Percentiles rank a stretch among this genome's conserved stretches.
phyloP scores from a whole-genome alignment of 2,888 invertebrate species.

The Anarsia innoxiella region DNA sequence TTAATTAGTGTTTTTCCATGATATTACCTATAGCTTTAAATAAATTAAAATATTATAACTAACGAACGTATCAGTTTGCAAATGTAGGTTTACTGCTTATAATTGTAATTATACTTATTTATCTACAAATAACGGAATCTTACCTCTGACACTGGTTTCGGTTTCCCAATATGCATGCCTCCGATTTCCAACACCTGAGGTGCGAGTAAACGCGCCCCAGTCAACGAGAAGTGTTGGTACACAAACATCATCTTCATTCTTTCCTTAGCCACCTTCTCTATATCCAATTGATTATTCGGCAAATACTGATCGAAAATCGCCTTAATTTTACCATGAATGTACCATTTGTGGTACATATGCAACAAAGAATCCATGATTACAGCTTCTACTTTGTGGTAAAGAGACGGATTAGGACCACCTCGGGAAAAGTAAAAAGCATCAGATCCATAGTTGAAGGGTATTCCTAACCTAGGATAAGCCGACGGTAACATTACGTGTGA shows the following conservation, averaged over 20 bases:
- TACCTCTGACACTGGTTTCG: slow-evolving; percentile 39
- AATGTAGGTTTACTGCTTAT: too few relatives aligned
- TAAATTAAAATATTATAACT: too few relatives aligned
- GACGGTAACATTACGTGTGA: slow-evolving; percentile 68
- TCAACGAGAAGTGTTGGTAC: slow-evolving; percentile 76
- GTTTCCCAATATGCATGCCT: slow-evolving; percentile 62
- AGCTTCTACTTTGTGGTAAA: slow-evolving; percentile 37
- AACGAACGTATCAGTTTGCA: too few relatives aligned
- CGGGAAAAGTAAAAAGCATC: slow-evolving; percentile 61
- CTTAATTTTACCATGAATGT: slow-evolving; percentile 40
- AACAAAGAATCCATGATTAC: slow-evolving; percentile 30
- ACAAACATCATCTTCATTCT: slow-evolving; percentile 70
- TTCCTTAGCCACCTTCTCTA: slow-evolving; percentile 58
- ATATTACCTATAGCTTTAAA: too few relatives aligned
- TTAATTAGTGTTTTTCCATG: too few relatives aligned
- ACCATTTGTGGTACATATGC: slow-evolving; percentile 30
- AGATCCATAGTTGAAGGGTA: slow-evolving; percentile 62
- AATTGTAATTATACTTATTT: slow-evolving; percentile 1
- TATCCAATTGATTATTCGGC: slow-evolving; percentile 56
- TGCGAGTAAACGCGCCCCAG: slow-evolving; percentile 65
- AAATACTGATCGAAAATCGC: slow-evolving; percentile 45
- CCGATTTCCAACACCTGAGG: slow-evolving; percentile 77
- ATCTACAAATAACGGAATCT: too few relatives aligned
- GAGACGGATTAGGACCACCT: slow-evolving; percentile 36
- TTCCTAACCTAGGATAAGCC: slow-evolving; percentile 57